A percentile compares a stretch with the other conserved stretches of the same genome.
These are phyloP conservation scores for Pantherophis alleghaniensis DNA, from an alignment of 2,797 vertebrate species.

Conservation along the genomic window DNA sequence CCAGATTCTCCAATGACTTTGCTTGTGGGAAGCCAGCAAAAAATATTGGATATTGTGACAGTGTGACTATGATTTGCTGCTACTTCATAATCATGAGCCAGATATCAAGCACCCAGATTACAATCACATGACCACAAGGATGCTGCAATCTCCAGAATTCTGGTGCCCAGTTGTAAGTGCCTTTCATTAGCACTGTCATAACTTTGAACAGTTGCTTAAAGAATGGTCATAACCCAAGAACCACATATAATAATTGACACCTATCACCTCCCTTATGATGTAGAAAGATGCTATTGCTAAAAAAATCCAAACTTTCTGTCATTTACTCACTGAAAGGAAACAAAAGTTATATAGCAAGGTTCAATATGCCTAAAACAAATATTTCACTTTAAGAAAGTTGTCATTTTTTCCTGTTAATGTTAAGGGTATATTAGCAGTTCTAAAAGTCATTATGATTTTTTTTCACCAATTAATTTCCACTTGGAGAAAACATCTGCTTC, in stretches of 20 bases:
- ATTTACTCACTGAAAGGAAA: slow-evolving; percentile 6
- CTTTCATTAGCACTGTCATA: no score
- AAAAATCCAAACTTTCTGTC: not conserved
- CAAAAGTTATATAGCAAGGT: slow-evolving; percentile 9
- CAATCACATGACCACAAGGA: not conserved
- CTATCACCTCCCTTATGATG: not conserved
- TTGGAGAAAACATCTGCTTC: not conserved
- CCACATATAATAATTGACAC: not conserved
- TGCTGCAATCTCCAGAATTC: not conserved
- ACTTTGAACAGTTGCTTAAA: not conserved
- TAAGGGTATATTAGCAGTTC: not conserved
- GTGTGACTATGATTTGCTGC: not conserved
- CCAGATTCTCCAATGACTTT: not conserved
- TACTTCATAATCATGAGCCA: not conserved
- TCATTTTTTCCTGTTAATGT: not conserved
- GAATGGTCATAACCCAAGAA: not conserved
- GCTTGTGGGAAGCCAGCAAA: not conserved
- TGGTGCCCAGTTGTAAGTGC: not conserved
- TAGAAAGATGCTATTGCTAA: not conserved
- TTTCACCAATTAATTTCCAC: not conserved
- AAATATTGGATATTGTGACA: not conserved
- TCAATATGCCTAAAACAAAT: not conserved
- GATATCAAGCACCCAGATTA: not conserved
- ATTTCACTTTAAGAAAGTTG: not conserved
- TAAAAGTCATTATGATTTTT: not conserved